Evolutionary conservation across 2,797 vertebrate species (phyloP).

Genomic region (Acrossocheilus fasciatus): DNA sequence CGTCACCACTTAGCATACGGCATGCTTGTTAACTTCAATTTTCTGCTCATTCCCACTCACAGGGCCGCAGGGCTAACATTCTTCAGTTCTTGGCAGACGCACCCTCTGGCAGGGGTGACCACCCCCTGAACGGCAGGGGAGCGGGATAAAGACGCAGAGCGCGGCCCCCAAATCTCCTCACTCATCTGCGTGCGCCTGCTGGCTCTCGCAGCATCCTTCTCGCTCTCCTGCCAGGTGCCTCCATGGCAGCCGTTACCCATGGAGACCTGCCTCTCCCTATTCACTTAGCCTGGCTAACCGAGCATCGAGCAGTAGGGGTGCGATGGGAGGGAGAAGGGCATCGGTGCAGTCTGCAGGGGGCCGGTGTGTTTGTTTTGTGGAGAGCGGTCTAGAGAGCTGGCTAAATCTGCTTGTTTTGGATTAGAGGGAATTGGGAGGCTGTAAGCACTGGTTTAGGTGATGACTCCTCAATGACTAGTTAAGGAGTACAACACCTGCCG

Average conservation of each 20-base stretch:
- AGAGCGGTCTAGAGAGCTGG: slow-evolving; percentile 52
- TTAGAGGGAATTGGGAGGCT: slow-evolving; percentile 73
- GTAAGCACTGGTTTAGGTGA: slow-evolving; percentile 61
- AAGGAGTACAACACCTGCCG: slow-evolving; percentile 65
- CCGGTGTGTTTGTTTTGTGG: slow-evolving; percentile 71
- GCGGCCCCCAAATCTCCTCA: slow-evolving; percentile 43
- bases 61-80: slow-evolving; percentile 71
- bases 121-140: slow-evolving; percentile 45
- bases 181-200: slow-evolving; percentile 56
- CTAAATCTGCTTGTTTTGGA: slow-evolving; percentile 74
- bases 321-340: slow-evolving; percentile 59
- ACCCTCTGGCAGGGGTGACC: slow-evolving; percentile 61
- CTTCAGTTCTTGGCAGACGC: slow-evolving; percentile 75
- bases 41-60: slow-evolving; percentile 75
- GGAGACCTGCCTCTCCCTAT: slow-evolving; percentile 70
- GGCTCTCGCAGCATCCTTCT: slow-evolving; percentile 66
- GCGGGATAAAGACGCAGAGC: slow-evolving; percentile 45
- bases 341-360: slow-evolving; percentile 70
- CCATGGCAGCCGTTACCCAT: slow-evolving; percentile 73
- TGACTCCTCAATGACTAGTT: slow-evolving; percentile 49
- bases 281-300: slow-evolving; percentile 72
- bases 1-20: slow-evolving; percentile 76
- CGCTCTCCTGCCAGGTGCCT: slow-evolving; percentile 74
- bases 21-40: slow-evolving; percentile 84
- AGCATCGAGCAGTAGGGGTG: slow-evolving; percentile 65